A percentile compares a stretch with the other conserved stretches of the same genome.
phyloP scores from a whole-genome alignment of 23 tunicate species.

The Botrylloides violaceus region DNA sequence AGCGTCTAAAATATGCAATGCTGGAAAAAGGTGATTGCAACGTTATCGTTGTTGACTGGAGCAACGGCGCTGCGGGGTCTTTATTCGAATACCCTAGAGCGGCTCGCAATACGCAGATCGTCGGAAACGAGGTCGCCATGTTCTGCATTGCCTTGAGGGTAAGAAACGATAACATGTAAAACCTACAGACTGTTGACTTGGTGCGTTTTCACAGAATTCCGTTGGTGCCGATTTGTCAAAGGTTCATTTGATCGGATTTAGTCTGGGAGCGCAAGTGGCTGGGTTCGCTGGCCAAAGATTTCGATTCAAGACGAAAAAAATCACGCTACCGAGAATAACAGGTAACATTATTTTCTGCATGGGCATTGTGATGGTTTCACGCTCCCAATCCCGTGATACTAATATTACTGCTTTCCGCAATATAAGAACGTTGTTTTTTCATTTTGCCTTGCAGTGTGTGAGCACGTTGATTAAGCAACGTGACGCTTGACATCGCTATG shows the following conservation, averaged over 20 bases:
- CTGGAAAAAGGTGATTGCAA: background rate
- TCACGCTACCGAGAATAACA: conserved; percentile 50
- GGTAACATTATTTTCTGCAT: conserved; percentile 27
- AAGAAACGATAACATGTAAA: background rate
- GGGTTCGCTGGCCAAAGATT: conserved; percentile 83
- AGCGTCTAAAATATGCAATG: too few species aligned
- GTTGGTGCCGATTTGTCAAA: background rate
- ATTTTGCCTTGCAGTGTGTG: too few species aligned
- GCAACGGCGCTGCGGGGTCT: background rate
- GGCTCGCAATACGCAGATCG: background rate
- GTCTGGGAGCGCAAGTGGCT: conserved; percentile 89
- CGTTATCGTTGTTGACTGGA: background rate
- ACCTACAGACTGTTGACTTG: background rate
- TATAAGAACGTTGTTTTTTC: too few species aligned
- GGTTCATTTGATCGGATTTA: conserved; percentile 80
- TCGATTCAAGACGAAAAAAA: conserved; percentile 18
- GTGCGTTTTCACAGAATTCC: background rate
- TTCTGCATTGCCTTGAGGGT: background rate
- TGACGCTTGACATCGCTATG: too few species aligned
- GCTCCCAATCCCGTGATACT: too few species aligned
- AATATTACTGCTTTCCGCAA: too few species aligned
- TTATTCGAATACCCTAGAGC: background rate
- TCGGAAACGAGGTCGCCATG: background rate
- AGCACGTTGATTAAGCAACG: too few species aligned
- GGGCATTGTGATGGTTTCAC: too few species aligned